phyloP scores from a whole-genome alignment of 2,888 invertebrate genomes.

The Pristionchus arcanus region DNA sequence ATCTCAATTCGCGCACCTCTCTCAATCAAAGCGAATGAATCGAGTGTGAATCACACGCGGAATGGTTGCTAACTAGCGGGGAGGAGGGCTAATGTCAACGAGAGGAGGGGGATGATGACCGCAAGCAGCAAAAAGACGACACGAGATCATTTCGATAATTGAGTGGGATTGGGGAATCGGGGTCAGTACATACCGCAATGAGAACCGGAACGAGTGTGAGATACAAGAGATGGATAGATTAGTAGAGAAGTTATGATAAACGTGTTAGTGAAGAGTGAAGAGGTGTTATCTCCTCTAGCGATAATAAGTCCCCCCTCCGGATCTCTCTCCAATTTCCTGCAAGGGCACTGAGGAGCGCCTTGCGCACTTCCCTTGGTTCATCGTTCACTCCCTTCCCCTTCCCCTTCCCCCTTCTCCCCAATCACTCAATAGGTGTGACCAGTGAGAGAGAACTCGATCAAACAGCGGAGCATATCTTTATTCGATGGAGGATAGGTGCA shows the following conservation, averaged over 20 bases:
- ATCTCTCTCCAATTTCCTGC: not conserved
- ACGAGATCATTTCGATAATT: not conserved
- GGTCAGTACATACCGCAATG: not conserved
- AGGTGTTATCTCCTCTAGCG: not conserved
- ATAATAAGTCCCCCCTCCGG: not conserved
- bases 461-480: not conserved
- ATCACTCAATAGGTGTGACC: slow-evolving; percentile 26
- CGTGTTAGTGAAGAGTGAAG: not conserved
- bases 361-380: not conserved
- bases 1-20: not conserved
- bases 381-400: not conserved
- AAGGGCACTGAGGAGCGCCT: not conserved
- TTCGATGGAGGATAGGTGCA: not conserved
- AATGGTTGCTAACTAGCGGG: slow-evolving; percentile 23
- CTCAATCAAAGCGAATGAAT: slow-evolving; percentile 5
- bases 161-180: slow-evolving; percentile 5
- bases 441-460: not conserved
- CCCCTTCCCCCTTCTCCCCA: not conserved
- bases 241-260: not conserved
- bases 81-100: slow-evolving; percentile 1
- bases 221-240: not conserved
- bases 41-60: not conserved
- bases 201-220: slow-evolving; percentile 29
- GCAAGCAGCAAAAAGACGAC: not conserved
- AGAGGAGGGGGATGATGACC: slow-evolving; percentile 3